These are phyloP conservation scores for Tenthredo distinguenda DNA, from an alignment of 2,888 invertebrate genomes.

Conservation along the genomic window DNA sequence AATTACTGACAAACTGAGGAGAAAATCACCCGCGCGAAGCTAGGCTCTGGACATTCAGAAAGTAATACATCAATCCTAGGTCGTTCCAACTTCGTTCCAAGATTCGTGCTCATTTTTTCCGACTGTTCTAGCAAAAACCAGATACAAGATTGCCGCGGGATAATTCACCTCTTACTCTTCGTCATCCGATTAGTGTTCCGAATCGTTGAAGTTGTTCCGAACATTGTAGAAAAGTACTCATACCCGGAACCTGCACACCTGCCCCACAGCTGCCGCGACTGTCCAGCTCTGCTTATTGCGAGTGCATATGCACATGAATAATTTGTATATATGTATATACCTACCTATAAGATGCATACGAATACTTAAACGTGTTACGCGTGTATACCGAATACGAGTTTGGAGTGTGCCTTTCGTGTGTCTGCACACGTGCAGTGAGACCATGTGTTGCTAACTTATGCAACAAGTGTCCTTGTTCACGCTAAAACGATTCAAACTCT, in stretches of 20 bases:
- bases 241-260: not conserved
- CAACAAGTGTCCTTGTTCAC: constrained; percentile 21
- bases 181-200: not conserved
- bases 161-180: not conserved
- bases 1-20: not conserved
- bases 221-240: not conserved
- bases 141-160: not conserved
- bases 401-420: not conserved
- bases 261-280: constrained; percentile 2
- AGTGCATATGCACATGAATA: not conserved
- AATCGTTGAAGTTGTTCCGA: not conserved
- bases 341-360: not conserved
- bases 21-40: not conserved
- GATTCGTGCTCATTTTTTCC: not conserved
- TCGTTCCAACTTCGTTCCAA: not conserved
- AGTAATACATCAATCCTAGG: not conserved
- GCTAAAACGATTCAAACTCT: not conserved
- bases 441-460: constrained; percentile 12
- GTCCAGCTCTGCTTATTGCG: not conserved
- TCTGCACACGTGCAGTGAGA: not conserved
- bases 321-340: not conserved
- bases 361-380: not conserved
- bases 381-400: not conserved
- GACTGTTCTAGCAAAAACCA: not conserved
- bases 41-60: no score